Evolutionary conservation across 2,113 vertebrate genomes (phyloP), one percentile per base, ranked within the genome.

Genomic region (Rhagologus leucostigma): DNA sequence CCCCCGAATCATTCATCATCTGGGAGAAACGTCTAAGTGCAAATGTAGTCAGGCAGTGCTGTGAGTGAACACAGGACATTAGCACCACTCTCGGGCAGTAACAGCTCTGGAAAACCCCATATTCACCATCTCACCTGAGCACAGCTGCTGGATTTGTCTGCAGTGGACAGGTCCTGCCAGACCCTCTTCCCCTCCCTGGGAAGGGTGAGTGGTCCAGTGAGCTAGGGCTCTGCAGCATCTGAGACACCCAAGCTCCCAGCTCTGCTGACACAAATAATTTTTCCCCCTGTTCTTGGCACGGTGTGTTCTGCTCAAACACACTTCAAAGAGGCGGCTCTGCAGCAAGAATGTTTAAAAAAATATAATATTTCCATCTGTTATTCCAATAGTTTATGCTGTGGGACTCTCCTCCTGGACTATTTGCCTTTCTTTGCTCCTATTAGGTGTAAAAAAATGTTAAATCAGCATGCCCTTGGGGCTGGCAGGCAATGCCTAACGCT

Each of bases 311-410:
- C 75, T 96, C 94, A 95, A 97, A 93, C 90, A 96, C 73, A 97
- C 98, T 97, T 98, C 98, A 97, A 98, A 98, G 96, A 84, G 74
- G 93, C 42, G 18, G 93, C 93, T 93, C 94, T 95, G 93, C 80
- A 95, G 95, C 96, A 98, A 97, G 97, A 98, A 98, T 97, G 96
- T 92, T 97, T 98, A 76, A 93, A 98, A 89, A 97, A 98, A 97
- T 95, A 89, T 90, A 94, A 96, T 97, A 97, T 98, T 98, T 98
- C 98, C 98, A 98, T 98, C 97, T 98, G 98, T 97, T 98, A 97
- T 97, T 98, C 94, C 97, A 96, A 96, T 95, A 96, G 92, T 95
- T 89, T 96, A 83, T 92, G 95, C 93, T 76, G 65, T 92, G 96
- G 95, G 96, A 97, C 87, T 97, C 92, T 94, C 94, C 97, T 97